Conservation (phyloP, 2,113 vertebrate genomes). For the Galemys pyrenaicus region DNA sequence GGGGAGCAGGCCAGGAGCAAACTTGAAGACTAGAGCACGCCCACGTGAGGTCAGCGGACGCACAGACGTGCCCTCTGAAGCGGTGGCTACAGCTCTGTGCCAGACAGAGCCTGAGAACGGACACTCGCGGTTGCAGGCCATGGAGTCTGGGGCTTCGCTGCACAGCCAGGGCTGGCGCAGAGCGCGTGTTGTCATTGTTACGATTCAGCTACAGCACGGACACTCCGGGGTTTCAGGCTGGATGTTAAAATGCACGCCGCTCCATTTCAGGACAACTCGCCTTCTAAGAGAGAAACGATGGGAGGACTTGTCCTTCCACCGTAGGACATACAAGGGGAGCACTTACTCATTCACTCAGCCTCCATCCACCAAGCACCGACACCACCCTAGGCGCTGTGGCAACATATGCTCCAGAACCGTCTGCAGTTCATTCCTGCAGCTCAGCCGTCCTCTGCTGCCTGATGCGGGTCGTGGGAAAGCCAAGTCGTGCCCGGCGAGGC, state of each 20-base stretch:
- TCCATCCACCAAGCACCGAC: slow-evolving; percentile 42
- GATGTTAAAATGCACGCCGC: slow-evolving; percentile 5
- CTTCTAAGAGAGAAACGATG: not conserved
- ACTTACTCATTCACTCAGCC: not conserved
- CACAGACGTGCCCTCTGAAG: not conserved
- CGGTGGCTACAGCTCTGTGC: not conserved
- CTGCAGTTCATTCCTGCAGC: slow-evolving; percentile 44
- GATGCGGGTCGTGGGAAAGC: slow-evolving; percentile 51
- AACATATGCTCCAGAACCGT: slow-evolving; percentile 38
- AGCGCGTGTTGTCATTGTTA: not conserved
- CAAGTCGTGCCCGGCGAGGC: not conserved
- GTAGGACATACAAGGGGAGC: not conserved
- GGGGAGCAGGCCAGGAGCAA: not conserved
- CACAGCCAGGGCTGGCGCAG: not conserved
- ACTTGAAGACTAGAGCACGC: not conserved
- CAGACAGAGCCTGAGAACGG: slow-evolving; percentile 1
- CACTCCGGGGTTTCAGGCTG: not conserved
- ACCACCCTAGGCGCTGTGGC: not conserved
- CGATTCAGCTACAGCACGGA: not conserved
- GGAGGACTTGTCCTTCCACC: not conserved
- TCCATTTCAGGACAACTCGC: not conserved
- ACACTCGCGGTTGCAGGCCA: not conserved
- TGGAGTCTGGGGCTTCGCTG: not conserved
- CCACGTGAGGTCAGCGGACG: not conserved
- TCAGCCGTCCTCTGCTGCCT: not conserved